These are phyloP conservation scores for Entelurus aequoreus DNA, from an alignment of 2,113 vertebrate genomes.

Conservation along the genomic window DNA sequence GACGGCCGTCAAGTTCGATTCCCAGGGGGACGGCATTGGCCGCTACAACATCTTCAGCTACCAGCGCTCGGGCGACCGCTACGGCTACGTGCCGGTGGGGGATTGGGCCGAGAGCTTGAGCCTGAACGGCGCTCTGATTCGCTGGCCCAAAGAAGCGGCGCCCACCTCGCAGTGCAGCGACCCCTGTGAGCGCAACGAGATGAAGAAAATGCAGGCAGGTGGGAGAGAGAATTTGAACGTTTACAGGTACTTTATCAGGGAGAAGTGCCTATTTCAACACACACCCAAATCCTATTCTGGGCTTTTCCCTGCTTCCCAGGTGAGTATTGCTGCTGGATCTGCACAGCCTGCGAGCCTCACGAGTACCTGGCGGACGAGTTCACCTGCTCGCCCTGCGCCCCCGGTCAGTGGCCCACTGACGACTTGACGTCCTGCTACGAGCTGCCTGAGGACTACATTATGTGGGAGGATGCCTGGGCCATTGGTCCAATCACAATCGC, in stretches of 20 bases:
- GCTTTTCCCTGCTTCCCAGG: conserved; percentile 45
- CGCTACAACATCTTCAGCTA: conserved; percentile 98
- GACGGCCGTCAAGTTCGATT: conserved; percentile 91
- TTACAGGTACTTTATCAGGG: conserved; percentile 2
- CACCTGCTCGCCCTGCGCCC: conserved; percentile 87
- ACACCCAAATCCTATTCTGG: conserved; percentile 14
- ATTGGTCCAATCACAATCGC: conserved; percentile 95
- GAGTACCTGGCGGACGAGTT: conserved; percentile 95
- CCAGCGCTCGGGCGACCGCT: conserved; percentile 80
- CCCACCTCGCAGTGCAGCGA: conserved; percentile 96
- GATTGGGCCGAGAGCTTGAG: conserved; percentile 92
- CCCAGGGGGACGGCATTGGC: conserved; percentile 90
- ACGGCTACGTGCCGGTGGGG: conserved; percentile 87
- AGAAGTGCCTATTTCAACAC: conserved; percentile 15
- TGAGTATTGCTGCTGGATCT: conserved; percentile 99
- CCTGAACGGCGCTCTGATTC: conserved; percentile 82
- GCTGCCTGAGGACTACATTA: conserved; percentile 96
- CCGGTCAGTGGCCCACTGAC: conserved; percentile 88
- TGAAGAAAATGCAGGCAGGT: conserved; percentile 99
- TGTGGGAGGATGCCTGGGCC: conserved; percentile 98
- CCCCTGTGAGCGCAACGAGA: conserved; percentile 93
- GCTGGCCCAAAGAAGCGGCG: conserved; percentile 82
- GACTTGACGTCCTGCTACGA: conserved; percentile 89
- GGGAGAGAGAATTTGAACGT: conserved; percentile 23
- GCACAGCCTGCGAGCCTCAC: conserved; percentile 89